phyloP scores from a whole-genome alignment of 2,888 invertebrate genomes.

The Lycophotia porphyrea region DNA sequence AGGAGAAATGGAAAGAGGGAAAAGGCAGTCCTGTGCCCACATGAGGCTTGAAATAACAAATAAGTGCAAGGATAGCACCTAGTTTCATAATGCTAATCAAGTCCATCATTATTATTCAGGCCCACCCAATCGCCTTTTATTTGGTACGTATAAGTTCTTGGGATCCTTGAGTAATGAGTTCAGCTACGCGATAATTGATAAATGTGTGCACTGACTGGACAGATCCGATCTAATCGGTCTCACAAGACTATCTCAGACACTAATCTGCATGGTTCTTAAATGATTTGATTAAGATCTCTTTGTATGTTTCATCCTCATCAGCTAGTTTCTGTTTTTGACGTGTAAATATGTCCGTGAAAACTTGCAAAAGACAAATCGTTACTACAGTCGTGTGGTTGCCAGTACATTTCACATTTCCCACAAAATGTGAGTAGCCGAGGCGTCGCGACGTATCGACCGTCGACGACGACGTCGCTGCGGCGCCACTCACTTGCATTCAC shows the following conservation, averaged over 20 bases:
- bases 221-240: background rate
- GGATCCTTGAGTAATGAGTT: no score
- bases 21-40: no score
- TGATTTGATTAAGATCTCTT: background rate
- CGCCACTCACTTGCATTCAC: constrained; percentile 40
- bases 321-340: background rate
- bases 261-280: background rate
- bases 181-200: background rate
- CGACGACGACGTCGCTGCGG: constrained; percentile 69
- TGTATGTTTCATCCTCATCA: background rate
- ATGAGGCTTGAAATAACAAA: no score
- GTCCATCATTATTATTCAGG: background rate
- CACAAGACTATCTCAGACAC: background rate
- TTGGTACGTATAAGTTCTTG: no score
- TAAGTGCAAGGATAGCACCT: no score
- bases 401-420: constrained; percentile 26
- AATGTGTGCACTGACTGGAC: background rate
- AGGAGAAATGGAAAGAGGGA: no score
- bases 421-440: constrained; percentile 46
- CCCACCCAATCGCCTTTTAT: background rate
- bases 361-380: background rate
- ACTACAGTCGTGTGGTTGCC: background rate
- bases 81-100: background rate
- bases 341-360: background rate
- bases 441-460: constrained; percentile 87